Evolutionary conservation across 2,888 invertebrate species (phyloP).

Genomic region (Pseudoips prasinana): DNA sequence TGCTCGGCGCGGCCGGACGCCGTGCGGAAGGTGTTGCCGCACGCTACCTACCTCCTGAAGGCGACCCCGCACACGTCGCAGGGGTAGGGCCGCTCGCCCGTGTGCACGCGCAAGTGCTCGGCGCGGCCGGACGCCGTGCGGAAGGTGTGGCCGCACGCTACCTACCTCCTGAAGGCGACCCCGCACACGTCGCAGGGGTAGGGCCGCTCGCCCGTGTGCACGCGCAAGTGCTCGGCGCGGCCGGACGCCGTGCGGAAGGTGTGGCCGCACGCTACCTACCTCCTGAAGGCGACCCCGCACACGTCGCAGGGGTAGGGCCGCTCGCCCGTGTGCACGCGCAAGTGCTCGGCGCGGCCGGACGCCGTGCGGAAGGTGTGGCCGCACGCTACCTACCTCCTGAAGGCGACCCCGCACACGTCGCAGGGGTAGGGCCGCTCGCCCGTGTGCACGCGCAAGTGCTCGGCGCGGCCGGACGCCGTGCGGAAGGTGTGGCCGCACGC

Average conservation of each 20-base stretch:
- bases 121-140: not conserved
- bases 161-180: too few species aligned
- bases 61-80: constrained; percentile 52
- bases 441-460: constrained; percentile 1
- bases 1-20: not conserved
- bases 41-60: constrained; percentile 3
- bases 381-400: constrained; percentile 4
- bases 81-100: constrained; percentile 29
- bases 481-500: constrained; percentile 1
- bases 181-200: constrained; percentile 49
- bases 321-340: constrained; percentile 5
- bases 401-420: constrained; percentile 49
- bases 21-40: constrained; percentile 3
- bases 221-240: constrained; percentile 1
- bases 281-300: too few species aligned
- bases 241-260: not conserved
- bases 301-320: constrained; percentile 40
- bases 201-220: constrained; percentile 12
- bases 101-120: constrained; percentile 1
- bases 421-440: constrained; percentile 37
- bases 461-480: not conserved
- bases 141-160: not conserved
- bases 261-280: constrained; percentile 1
- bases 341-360: constrained; percentile 1
- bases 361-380: not conserved